These are phyloP conservation scores for Tenthredo scrophulariae DNA, from an alignment of 2,888 invertebrate genomes.

Conservation along the genomic window DNA sequence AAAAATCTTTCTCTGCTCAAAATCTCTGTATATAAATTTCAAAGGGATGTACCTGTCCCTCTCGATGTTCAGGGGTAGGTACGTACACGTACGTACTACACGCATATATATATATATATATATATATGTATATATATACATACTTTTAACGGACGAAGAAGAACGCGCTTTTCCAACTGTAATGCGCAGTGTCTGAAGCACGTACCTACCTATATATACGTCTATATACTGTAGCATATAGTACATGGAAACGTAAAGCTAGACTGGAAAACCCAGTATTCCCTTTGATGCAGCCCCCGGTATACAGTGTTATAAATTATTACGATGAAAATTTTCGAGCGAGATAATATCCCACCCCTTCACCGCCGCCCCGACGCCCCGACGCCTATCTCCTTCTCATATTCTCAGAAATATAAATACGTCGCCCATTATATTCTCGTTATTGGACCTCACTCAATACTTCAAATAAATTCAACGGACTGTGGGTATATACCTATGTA, in stretches of 20 bases:
- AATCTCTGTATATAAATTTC: background rate
- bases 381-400: background rate
- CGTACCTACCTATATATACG: background rate
- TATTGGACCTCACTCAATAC: background rate
- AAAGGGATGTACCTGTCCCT: conserved; percentile 5
- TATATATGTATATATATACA: background rate
- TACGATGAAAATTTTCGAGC: conserved; percentile 30
- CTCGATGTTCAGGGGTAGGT: background rate
- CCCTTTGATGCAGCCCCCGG: conserved; percentile 4
- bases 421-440: conserved; percentile 4
- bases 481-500: background rate
- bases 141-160: background rate
- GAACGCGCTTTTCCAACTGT: conserved; percentile 11
- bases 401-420: background rate
- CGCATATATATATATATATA: background rate
- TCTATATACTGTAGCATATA: background rate
- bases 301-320: conserved; percentile 39
- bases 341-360: background rate
- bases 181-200: conserved; percentile 14
- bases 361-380: too few species aligned
- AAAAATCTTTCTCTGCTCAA: background rate
- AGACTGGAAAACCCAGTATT: background rate
- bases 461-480: background rate
- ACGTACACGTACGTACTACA: background rate
- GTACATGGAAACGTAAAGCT: background rate